Conservation (phyloP, 2,113 vertebrate species). For the Mus spicilegus region DNA sequence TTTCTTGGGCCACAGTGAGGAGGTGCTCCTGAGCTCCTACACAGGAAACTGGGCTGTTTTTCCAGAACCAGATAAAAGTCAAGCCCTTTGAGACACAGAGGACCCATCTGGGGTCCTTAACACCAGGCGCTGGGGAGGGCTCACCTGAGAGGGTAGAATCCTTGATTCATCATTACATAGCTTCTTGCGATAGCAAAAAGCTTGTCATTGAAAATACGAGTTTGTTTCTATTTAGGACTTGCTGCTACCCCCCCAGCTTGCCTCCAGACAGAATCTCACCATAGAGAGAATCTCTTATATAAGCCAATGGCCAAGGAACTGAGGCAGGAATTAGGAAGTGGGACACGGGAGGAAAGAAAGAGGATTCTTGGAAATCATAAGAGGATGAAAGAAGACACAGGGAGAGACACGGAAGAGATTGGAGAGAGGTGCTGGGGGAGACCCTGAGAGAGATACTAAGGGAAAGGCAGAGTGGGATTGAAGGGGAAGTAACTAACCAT, state of each 20-base stretch:
- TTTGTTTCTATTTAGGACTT: not conserved
- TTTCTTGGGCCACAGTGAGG: not conserved
- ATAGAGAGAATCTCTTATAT: no score
- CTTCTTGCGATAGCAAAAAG: not conserved
- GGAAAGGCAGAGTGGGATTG: no score
- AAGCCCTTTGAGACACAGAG: not conserved
- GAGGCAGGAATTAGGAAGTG: no score
- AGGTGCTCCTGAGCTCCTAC: not conserved
- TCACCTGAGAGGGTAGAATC: not conserved
- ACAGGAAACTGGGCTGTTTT: not conserved
- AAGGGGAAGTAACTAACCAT: no score
- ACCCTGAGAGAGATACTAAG: no score
- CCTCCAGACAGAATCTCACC: not conserved
- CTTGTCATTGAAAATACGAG: not conserved
- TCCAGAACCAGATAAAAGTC: not conserved
- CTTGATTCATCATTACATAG: not conserved
- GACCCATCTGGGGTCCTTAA: not conserved
- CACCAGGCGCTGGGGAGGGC: no score
- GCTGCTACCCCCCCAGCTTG: not conserved
- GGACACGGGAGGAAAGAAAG: no score
- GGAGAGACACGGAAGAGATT: no score
- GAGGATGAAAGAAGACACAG: no score
- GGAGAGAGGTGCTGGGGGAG: no score
- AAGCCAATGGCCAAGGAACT: no score
- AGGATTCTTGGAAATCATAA: no score